Base-by-base conservation (phyloP, 2,113 vertebrate species). In the Eubucco bourcierii region DNA sequence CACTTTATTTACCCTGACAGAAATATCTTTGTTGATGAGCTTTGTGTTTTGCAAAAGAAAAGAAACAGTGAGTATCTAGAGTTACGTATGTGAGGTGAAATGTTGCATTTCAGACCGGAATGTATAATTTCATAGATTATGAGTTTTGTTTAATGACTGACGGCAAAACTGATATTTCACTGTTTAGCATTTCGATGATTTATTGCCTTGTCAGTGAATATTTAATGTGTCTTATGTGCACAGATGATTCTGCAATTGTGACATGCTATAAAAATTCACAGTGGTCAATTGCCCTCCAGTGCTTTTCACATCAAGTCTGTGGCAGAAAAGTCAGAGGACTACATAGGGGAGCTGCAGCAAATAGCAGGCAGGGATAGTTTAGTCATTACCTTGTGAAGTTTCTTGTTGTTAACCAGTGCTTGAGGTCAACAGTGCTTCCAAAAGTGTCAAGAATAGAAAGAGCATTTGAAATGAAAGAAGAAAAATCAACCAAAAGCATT, bases 111-210 rank as follows among this genome's bases (percentile, higher is more conserved):
- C 85, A 20, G 60, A 72, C 44, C 87, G n/a, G 91, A 93, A 93
- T 92, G 9, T 84, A 84, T 93, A 90, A 96, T 94, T 93, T 95
- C 75, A 87, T 74, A 95, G 55, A 87, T 97, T 95, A 94, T 91
- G 50, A 94, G 33, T 95, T 96, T 95, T 87, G 50, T 87, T 84
- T 96, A 95, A 96, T 94, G 83, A 96, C 76, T 93, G 78, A 79
- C 81, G 95, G 81, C 87, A 78, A 90, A 96, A 85, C 47, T 87
- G 76, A 28, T 93, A 90, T 94, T 97, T 90, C 91, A 87, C n/a
- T 52, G 14, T 81, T 97, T 77, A 91, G 80, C 10, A 47, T 89
- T 90, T 41, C 86, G 79, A 46, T 95, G 87, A 97, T 96, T 97
- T 95, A 95, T 88, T 60, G n/a, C 86, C 61, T 89, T 96, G 84